Evolutionary conservation across 2,797 vertebrate species (phyloP), one percentile per base, ranked within the genome.

Genomic region (Anolis apletophallus): DNA sequence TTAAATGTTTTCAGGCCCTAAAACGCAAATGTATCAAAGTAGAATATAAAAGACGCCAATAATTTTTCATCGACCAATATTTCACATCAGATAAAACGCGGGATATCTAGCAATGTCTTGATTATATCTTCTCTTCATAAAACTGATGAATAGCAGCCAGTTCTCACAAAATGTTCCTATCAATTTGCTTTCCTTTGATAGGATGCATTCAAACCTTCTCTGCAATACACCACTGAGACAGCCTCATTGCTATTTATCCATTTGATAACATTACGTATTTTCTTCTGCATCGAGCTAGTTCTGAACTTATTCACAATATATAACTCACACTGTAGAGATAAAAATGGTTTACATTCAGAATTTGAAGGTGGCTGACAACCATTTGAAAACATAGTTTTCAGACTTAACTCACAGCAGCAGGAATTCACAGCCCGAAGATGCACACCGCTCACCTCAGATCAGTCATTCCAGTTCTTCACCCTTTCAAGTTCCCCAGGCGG

Each of bases 111-210:
- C 73, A 52, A 29, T 34, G 54, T 23, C 19, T 21, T 77, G 52
- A 57, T 75, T 75, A 75, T 76, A 76, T n/a, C 50, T 32, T 54
- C 23, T 54, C 74, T 76, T 55, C 46, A 76, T 76, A 55, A 77
- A 77, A 77, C 17, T 11, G 52, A 77, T 57, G 16, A 77, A 57
- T 34, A n/a, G 74, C n/a, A 77, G 52, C n/a, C 54, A 54, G 16
- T 76, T 54, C 50, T 76, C 50, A 76, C 32, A 77, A 77, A 34
- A 57, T 32, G 52, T 77, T 55, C 75, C n/a, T 55, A n/a, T 77
- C 75, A 17, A 34, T 54, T 77, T 77, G 52, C 16, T 34, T 55
- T 77, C n/a, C 9, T 77, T 55, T 77, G 10, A 77, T 57, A 55
- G n/a, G 52, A 77, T 34, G 9, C 2, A 21, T 10, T 11, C 9